Base-by-base conservation (phyloP, 2,888 invertebrate genomes). In the Oasisia sp. region DNA sequence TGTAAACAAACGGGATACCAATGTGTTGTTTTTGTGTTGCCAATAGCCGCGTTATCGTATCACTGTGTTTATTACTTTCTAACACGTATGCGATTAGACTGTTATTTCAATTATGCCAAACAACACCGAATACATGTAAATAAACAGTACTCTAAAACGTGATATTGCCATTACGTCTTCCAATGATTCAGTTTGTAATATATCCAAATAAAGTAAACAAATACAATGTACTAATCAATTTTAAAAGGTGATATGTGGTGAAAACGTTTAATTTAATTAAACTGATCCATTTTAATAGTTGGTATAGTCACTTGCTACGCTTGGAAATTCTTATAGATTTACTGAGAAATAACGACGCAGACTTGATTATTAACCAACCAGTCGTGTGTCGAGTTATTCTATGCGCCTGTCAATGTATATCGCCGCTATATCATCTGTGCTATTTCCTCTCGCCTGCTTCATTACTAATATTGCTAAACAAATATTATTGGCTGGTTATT, bases 21-120 rank as follows among this genome's bases (percentile, higher is more conserved):
- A 74, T 74, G 74, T 74, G 74, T 74, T 74, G 74, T 74, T 74
- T 74, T 74, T 74, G 74, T 74, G 74, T 74, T 74, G 74, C 74
- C 74, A 74, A 74, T 19, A 74, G n/a, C 74, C 27, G 74, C 74
- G 19, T 74, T 74, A 74, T 74, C 74, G 74, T 19, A 74, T 1
- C 74, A 19, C 74, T 27, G 7, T 74, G 74, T 74, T 19, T 74
- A 74, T 74, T 74, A 74, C 74, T 27, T 74, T 74, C 74, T 74
- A 7, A 74, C 74, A 74, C 74, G n/a, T 74, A 74, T 74, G 74
- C n/a, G 74, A 74, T 74, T 74, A 74, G 74, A 74, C 74, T 74
- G 74, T 74, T 74, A 74, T 74, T 74, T 74, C 74, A 74, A 74
- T 74, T 74, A 74, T 74, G 27, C 27, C 74, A 74, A 27, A 7